Evolutionary conservation across 2,113 vertebrate species (phyloP), one percentile per base, ranked within the genome.

Genomic region (Macquaria australasica): DNA sequence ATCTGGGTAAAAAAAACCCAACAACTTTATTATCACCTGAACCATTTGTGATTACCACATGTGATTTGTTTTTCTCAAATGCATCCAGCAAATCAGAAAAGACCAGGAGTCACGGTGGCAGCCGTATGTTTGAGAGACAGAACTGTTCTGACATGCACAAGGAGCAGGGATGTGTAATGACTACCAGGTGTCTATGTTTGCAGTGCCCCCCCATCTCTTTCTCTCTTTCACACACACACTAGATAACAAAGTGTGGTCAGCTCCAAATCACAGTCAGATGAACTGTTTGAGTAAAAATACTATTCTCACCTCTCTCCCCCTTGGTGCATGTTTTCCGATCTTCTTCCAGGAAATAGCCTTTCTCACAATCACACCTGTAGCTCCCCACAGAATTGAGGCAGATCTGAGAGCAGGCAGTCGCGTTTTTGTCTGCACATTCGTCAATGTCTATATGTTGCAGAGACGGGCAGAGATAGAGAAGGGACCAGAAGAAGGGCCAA

Each of bases 371-470:
- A 0, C 98, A 99, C 92, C 94, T 97, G 95, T 97, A 99, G 95
- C 97, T 98, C 90, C 98, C 98, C 43, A 92, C 10, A 0, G 97
- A 96, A 93, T 99, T 99, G 87, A 98, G 9, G 71, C 98, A 99
- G 91, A 96, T 92, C 86, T 99, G 98, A 16, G 97, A 96, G 74
- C 98, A 99, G 0, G 96, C 91, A 0, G 96, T 97, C 83, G 89
- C 91, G 0, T 97, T 98, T 91, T 94, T 96, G 0, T 89, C 91
- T 64, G 95, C 94, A 67, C 98, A 99, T 89, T 99, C 98, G 0
- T 99, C 97, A 0, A 99, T 96, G 93, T 99, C 98, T 99, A 62
- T 3, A 56, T 25, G 79, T 90, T 58, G 45, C 0, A 68, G 10
- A 51, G 68, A 81, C 55, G 14, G 4, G 50, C 14, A 76, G 63